Conservation (phyloP, 2,888 invertebrate species). For the Dascillus cervinus region DNA sequence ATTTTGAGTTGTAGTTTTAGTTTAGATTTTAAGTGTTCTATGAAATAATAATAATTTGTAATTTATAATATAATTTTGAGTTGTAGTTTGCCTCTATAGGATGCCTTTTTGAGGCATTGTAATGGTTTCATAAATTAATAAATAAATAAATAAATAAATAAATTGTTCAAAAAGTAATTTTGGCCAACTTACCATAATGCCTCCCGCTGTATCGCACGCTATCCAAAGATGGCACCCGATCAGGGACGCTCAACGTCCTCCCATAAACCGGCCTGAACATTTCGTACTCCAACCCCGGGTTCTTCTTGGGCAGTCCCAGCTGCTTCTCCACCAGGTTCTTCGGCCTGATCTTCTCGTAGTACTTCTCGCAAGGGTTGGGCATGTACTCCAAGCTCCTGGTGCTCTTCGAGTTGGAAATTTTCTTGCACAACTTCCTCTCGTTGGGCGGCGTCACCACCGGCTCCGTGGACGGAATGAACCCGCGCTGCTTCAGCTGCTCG, state of each 20-base stretch:
- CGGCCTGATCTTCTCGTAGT: constrained; percentile 43
- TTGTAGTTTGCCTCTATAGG: too few relatives aligned
- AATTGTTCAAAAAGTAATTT: too few relatives aligned
- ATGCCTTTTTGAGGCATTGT: too few relatives aligned
- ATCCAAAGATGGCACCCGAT: constrained; percentile 22
- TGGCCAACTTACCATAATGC: constrained; percentile 15
- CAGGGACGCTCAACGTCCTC: constrained; percentile 27
- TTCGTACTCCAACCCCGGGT: constrained; percentile 70
- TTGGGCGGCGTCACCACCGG: constrained; percentile 20
- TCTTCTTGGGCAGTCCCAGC: constrained; percentile 43
- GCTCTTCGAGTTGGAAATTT: constrained; percentile 37
- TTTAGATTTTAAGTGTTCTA: too few relatives aligned
- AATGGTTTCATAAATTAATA: too few relatives aligned
- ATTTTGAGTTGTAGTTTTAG: too few relatives aligned
- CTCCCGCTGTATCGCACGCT: constrained; percentile 17
- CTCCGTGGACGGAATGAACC: constrained; percentile 40
- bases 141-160: too few relatives aligned
- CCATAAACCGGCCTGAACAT: constrained; percentile 47
- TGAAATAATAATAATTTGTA: too few relatives aligned
- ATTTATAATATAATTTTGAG: too few relatives aligned
- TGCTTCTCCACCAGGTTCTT: constrained; percentile 31
- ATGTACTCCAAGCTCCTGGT: constrained; percentile 48
- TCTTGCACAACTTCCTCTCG: constrained; percentile 35
- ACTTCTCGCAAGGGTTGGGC: constrained; percentile 45
- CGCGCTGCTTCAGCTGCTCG: constrained; percentile 46